phyloP scores from a whole-genome alignment of 2,113 vertebrate genomes.

The Thamnaconus septentrionalis region DNA sequence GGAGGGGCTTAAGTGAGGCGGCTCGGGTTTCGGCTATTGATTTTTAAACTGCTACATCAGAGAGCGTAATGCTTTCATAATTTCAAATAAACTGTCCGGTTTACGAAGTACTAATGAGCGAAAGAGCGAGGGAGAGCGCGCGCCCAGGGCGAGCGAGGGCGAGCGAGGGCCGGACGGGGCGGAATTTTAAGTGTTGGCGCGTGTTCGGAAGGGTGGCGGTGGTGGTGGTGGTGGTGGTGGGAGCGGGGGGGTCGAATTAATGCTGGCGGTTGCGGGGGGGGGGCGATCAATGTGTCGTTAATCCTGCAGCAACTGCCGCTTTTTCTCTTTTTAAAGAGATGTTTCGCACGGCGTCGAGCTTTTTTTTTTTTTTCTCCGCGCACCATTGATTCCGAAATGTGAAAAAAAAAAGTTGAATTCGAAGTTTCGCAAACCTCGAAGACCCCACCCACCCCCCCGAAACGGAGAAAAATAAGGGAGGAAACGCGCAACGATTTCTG shows the following conservation, averaged over 20 bases:
- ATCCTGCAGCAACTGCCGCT: slow-evolving; percentile 17
- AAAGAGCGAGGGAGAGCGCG: slow-evolving; percentile 67
- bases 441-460: no score
- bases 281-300: slow-evolving; percentile 33
- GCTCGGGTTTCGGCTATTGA: slow-evolving; percentile 82
- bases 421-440: no score
- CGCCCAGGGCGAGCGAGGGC: slow-evolving; percentile 26
- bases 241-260: slow-evolving; percentile 48
- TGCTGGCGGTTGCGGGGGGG: slow-evolving; percentile 36
- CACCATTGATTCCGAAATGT: no score
- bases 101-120: slow-evolving; percentile 79
- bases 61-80: slow-evolving; percentile 85
- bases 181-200: slow-evolving; percentile 64
- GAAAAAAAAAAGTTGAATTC: no score
- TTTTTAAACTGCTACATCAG: slow-evolving; percentile 84
- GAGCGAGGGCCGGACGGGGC: slow-evolving; percentile 47
- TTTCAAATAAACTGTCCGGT: slow-evolving; percentile 84
- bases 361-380: no score
- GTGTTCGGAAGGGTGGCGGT: slow-evolving; percentile 30
- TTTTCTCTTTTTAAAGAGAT: slow-evolving; percentile 6
- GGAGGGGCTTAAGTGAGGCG: slow-evolving; percentile 74
- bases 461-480: no score
- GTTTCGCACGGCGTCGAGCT: not conserved
- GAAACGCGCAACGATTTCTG: no score
- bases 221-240: slow-evolving; percentile 36